Percentiles rank a stretch among this genome's conserved stretches.
Conservation (phyloP, 2,113 vertebrate genomes). For the Melanerpes formicivorus region DNA sequence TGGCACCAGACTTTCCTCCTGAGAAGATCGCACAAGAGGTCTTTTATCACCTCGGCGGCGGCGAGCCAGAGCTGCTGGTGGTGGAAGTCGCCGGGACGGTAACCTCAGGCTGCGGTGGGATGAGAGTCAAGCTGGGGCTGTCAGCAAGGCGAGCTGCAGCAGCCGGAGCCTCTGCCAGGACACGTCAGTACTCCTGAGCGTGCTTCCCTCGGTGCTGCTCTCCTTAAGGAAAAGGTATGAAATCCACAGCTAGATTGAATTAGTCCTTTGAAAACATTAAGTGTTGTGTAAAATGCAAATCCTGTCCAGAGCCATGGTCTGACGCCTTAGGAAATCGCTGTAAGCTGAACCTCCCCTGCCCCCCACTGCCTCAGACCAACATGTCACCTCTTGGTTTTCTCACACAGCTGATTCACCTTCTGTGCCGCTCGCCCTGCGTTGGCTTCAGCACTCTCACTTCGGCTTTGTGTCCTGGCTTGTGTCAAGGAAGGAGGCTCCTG, state of each 20-base stretch:
- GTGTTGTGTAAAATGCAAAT: conserved; percentile 22
- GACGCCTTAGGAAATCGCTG: conserved; percentile 12
- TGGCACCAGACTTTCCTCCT: conserved; percentile 34
- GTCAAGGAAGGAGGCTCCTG: not conserved
- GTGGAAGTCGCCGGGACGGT: conserved; percentile 22
- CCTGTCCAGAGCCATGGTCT: not conserved
- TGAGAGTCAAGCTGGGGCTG: not conserved
- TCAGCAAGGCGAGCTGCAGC: conserved; percentile 46
- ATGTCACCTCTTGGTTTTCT: not conserved
- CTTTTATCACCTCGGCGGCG: conserved; percentile 35
- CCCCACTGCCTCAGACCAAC: not conserved
- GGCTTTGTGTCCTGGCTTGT: not conserved
- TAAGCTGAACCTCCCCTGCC: not conserved
- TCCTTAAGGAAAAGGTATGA: conserved; percentile 52
- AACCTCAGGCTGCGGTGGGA: not conserved
- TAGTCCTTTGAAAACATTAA: not conserved
- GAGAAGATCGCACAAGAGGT: conserved; percentile 52
- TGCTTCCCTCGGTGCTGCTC: not conserved
- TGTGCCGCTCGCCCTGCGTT: not conserved
- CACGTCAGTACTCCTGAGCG: conserved; percentile 8
- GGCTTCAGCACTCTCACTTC: not conserved
- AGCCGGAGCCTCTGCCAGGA: conserved; percentile 19
- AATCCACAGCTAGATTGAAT: conserved; percentile 23
- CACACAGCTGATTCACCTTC: not conserved
- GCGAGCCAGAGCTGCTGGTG: conserved; percentile 40